These are phyloP conservation scores for Enteromius paludinosus DNA, from an alignment of 2,797 vertebrate genomes.

Conservation along the genomic window DNA sequence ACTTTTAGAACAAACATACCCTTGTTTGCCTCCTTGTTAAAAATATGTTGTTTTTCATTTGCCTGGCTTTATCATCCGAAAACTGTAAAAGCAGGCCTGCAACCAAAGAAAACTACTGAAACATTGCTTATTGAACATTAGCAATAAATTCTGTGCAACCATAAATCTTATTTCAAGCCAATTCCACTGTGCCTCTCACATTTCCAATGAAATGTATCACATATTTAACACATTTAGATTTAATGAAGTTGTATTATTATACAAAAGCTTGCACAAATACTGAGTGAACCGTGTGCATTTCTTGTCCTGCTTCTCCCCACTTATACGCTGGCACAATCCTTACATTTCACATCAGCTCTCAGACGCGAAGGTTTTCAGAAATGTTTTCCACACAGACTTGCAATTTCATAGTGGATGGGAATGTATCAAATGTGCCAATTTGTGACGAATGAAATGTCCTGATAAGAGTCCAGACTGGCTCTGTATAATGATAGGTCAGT, in stretches of 20 bases:
- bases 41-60: slow-evolving; percentile 65
- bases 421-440: slow-evolving; percentile 58
- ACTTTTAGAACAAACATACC: slow-evolving; percentile 64
- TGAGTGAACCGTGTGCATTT: not conserved
- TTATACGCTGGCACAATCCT: slow-evolving; percentile 34
- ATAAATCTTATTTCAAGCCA: slow-evolving; percentile 9
- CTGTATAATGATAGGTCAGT: slow-evolving; percentile 61
- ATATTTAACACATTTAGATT: slow-evolving; percentile 20
- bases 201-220: slow-evolving; percentile 4
- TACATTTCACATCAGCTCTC: slow-evolving; percentile 40
- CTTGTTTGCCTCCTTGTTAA: slow-evolving; percentile 71
- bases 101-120: slow-evolving; percentile 38
- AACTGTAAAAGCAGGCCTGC: slow-evolving; percentile 12
- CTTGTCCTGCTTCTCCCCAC: not conserved
- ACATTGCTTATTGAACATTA: slow-evolving; percentile 29
- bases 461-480: slow-evolving; percentile 59
- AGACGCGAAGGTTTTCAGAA: slow-evolving; percentile 40
- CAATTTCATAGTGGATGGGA: slow-evolving; percentile 60
- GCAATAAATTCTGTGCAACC: slow-evolving; percentile 21
- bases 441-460: slow-evolving; percentile 53
- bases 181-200: not conserved
- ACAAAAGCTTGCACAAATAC: slow-evolving; percentile 10
- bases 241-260: slow-evolving; percentile 27
- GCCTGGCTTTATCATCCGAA: slow-evolving; percentile 42
- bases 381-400: slow-evolving; percentile 60